Percentiles rank a stretch among this genome's conserved stretches.
Evolutionary conservation across 1,140 invertebrate genomes (phyloP).

Genomic region (Diabrotica virgifera): DNA sequence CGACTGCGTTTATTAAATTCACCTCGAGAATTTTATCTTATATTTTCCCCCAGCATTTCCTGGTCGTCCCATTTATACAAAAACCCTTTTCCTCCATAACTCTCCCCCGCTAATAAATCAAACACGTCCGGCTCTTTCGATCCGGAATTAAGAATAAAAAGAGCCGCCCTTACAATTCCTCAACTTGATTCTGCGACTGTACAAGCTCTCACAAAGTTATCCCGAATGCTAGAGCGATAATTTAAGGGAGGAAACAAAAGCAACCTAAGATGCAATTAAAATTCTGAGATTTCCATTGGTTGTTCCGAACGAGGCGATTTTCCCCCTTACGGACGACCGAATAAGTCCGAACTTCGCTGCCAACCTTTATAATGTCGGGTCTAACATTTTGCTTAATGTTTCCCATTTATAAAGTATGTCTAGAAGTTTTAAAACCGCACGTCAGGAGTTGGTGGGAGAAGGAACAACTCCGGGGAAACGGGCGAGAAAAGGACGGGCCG

Average conservation of each 20-base stretch:
- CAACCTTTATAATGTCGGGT: conserved; percentile 21
- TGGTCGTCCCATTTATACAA: too few relatives aligned
- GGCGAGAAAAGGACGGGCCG: conserved; percentile 5
- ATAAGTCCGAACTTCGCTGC: conserved; percentile 35
- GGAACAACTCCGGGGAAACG: conserved; percentile 4
- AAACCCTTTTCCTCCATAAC: too few relatives aligned
- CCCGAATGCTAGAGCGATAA: conserved; percentile 19
- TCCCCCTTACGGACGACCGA: conserved; percentile 28
- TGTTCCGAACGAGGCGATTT: conserved; percentile 25
- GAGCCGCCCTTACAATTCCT: conserved; percentile 8
- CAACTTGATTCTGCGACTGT: conserved; percentile 9
- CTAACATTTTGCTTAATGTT: conserved; percentile 42
- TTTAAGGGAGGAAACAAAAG: conserved; percentile 43
- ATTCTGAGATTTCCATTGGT: conserved; percentile 47
- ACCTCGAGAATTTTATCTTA: too few relatives aligned
- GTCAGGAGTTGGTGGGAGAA: conserved; percentile 12
- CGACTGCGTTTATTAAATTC: too few relatives aligned
- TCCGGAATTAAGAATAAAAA: conserved; percentile 1
- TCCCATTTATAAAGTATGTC: conserved; percentile 40
- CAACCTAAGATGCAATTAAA: conserved; percentile 48
- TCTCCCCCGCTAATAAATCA: not conserved
- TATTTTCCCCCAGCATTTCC: too few relatives aligned
- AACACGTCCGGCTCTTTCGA: not conserved
- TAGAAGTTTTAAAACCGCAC: conserved; percentile 26
- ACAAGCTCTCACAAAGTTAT: conserved; percentile 19